A percentile compares a stretch with the other conserved stretches of the same genome.
Conservation (phyloP, 2,113 vertebrate species). For the Jaculus jaculus region DNA sequence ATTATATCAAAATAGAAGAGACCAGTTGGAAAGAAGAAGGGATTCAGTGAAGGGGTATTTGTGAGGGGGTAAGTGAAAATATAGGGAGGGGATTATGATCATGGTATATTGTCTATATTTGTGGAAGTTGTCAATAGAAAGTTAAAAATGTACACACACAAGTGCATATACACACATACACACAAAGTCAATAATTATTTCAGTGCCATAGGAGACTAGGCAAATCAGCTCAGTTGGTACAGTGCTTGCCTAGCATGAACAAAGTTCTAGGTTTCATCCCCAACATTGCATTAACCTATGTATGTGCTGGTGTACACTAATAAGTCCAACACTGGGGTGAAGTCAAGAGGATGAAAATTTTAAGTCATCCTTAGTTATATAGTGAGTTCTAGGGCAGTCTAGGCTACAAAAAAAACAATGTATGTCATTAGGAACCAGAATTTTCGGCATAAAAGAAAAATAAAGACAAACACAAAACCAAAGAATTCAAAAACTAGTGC, state of each 20-base stretch:
- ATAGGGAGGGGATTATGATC: too few relatives aligned
- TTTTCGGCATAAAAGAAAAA: slow-evolving; percentile 4
- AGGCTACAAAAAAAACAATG: neutral
- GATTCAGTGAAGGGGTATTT: too few relatives aligned
- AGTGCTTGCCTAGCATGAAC: neutral
- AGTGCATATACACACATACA: neutral
- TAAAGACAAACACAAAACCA: neutral
- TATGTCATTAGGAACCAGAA: neutral
- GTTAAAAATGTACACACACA: neutral
- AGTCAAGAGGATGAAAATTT: neutral
- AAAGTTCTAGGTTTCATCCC: neutral
- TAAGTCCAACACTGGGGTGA: neutral
- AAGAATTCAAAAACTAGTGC: slow-evolving; percentile 6
- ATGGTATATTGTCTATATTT: too few relatives aligned
- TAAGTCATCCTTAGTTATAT: neutral
- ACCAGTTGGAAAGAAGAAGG: too few relatives aligned
- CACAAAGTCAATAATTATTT: neutral
- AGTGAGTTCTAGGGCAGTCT: neutral
- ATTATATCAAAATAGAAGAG: too few relatives aligned
- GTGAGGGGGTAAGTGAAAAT: too few relatives aligned
- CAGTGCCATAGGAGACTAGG: neutral
- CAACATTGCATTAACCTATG: neutral
- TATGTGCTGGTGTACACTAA: neutral
- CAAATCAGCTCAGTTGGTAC: neutral
- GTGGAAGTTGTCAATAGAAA: too few relatives aligned